phyloP scores from a whole-genome alignment of 2,888 invertebrate species.

The Stictocephala bisonia region DNA sequence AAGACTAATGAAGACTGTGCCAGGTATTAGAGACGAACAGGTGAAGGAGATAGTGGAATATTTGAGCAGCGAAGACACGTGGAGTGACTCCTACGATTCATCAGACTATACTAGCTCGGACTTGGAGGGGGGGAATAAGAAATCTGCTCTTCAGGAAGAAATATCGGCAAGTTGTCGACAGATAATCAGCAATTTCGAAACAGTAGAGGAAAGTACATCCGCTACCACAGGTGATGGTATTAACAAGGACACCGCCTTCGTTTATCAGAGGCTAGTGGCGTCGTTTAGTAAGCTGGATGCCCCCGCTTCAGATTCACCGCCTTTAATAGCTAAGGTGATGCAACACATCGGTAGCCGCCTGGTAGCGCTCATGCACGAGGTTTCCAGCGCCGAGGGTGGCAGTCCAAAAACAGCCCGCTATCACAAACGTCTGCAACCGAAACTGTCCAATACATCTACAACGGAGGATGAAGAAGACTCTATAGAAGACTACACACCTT shows the following conservation, averaged over 20 bases:
- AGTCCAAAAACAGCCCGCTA: slow-evolving; percentile 56
- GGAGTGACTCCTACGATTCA: slow-evolving; percentile 94
- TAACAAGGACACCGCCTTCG: slow-evolving; percentile 82
- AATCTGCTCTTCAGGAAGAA: slow-evolving; percentile 82
- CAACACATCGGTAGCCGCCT: slow-evolving; percentile 89
- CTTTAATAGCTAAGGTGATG: slow-evolving; percentile 90
- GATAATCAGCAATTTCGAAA: slow-evolving; percentile 87
- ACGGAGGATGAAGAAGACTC: slow-evolving; percentile 76
- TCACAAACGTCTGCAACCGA: slow-evolving; percentile 70
- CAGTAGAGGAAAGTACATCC: slow-evolving; percentile 48
- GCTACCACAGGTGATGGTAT: slow-evolving; percentile 54
- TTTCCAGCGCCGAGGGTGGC: slow-evolving; percentile 76
- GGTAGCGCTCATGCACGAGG: slow-evolving; percentile 92
- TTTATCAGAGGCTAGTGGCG: slow-evolving; percentile 88
- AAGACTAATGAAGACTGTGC: slow-evolving; percentile 91
- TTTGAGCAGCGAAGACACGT: slow-evolving; percentile 90
- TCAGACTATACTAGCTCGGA: slow-evolving; percentile 93
- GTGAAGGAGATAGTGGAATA: slow-evolving; percentile 93
- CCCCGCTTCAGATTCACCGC: slow-evolving; percentile 72
- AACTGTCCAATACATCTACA: slow-evolving; percentile 69
- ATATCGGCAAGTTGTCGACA: slow-evolving; percentile 90
- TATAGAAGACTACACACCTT: slow-evolving; percentile 71
- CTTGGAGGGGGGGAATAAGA: slow-evolving; percentile 74
- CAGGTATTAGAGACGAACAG: slow-evolving; percentile 90
- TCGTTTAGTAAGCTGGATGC: slow-evolving; percentile 82